phyloP scores from a whole-genome alignment of 2,797 vertebrate genomes.

The Hypotaenidia okinawae region DNA sequence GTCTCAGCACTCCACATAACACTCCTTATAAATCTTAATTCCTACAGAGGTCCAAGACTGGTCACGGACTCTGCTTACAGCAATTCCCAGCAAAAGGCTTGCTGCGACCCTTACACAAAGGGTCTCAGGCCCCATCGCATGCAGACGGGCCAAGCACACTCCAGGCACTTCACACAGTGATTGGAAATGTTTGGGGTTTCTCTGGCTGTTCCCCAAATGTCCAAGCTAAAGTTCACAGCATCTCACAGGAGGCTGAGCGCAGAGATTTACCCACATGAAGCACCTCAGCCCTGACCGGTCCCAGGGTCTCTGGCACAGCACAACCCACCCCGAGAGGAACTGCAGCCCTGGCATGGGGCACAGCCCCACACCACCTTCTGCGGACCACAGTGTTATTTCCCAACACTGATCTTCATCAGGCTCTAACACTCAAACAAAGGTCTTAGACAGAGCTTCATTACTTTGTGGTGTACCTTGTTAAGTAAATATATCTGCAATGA shows the following conservation, averaged over 20 bases:
- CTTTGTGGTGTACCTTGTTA: neutral
- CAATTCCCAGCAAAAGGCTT: neutral
- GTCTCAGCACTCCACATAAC: neutral
- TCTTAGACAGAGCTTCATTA: neutral
- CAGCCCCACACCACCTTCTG: accelerated
- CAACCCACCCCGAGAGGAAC: neutral
- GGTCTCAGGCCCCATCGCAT: neutral
- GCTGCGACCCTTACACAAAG: neutral
- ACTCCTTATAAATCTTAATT: neutral
- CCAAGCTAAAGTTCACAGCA: neutral
- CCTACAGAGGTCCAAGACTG: neutral
- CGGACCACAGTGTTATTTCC: neutral
- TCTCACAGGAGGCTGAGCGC: accelerated
- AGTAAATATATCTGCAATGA: neutral
- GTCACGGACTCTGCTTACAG: neutral
- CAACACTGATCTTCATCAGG: neutral
- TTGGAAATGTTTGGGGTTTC: neutral
- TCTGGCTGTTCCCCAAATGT: neutral
- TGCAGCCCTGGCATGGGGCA: accelerated
- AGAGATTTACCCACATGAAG: neutral
- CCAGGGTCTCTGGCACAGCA: neutral
- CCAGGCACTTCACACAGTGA: no score
- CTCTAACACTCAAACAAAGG: neutral
- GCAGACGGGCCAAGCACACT: no score
- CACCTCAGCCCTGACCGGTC: no score